phyloP scores from a whole-genome alignment of 1,140 invertebrate genomes.

The Cotesia vestalis region DNA sequence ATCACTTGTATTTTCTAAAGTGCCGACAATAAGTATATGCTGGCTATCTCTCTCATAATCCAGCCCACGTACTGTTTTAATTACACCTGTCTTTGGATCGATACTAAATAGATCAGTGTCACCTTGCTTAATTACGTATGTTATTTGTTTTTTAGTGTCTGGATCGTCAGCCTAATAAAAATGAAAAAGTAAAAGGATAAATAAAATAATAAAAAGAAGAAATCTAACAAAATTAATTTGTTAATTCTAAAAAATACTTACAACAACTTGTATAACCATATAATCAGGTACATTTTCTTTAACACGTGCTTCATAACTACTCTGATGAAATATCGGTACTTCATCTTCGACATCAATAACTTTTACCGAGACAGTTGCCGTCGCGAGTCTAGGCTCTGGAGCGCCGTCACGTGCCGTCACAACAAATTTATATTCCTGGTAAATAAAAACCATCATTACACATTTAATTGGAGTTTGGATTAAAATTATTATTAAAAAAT shows the following conservation, averaged over 20 bases:
- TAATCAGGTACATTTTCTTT: constrained; percentile 84
- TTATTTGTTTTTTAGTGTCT: constrained; percentile 81
- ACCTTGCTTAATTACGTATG: constrained; percentile 85
- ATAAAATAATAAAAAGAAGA: constrained; percentile 33
- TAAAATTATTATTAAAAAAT: no score
- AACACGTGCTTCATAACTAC: constrained; percentile 78
- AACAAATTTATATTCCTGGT: constrained; percentile 80
- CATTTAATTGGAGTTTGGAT: background rate
- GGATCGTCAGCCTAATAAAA: constrained; percentile 75
- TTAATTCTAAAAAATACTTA: constrained; percentile 44
- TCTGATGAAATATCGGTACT: constrained; percentile 79
- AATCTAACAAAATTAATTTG: constrained; percentile 6
- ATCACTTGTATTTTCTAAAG: constrained; percentile 79
- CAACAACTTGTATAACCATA: constrained; percentile 77
- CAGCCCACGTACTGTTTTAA: constrained; percentile 78
- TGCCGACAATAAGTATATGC: constrained; percentile 81
- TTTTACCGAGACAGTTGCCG: constrained; percentile 84
- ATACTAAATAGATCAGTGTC: constrained; percentile 83
- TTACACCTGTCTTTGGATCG: constrained; percentile 78
- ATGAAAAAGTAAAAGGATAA: background rate
- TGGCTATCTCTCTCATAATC: constrained; percentile 81
- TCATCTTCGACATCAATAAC: constrained; percentile 86
- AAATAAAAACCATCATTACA: constrained; percentile 7
- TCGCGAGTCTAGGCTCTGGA: constrained; percentile 83
- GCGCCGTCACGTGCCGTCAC: constrained; percentile 90